phyloP scores from a whole-genome alignment of 2,888 invertebrate species.

The Plebejus melissa region DNA sequence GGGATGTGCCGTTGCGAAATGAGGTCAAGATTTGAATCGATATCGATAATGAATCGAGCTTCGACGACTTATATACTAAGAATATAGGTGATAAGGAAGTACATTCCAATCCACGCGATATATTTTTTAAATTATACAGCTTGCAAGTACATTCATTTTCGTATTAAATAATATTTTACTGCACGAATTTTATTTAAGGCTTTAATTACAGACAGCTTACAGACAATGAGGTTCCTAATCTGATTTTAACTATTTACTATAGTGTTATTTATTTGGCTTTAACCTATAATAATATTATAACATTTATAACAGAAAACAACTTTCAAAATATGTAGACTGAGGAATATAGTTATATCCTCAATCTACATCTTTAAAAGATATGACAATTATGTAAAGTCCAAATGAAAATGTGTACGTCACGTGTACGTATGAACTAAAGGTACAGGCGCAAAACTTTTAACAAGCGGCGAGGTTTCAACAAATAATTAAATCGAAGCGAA shows the following conservation, averaged over 20 bases:
- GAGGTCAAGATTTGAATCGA: slow-evolving; percentile 12
- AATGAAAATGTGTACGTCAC: not conserved
- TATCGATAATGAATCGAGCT: slow-evolving; percentile 1
- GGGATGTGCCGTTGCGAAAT: slow-evolving; percentile 8
- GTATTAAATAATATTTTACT: too few species aligned
- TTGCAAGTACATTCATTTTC: too few species aligned
- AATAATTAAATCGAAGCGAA: slow-evolving; percentile 24
- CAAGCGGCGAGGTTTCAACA: slow-evolving; percentile 24
- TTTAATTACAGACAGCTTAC: too few species aligned
- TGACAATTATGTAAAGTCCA: not conserved
- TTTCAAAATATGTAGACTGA: too few species aligned
- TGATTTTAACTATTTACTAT: too few species aligned
- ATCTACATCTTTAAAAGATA: not conserved
- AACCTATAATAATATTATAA: too few species aligned
- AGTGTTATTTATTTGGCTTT: too few species aligned
- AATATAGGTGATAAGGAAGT: not conserved
- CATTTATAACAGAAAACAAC: too few species aligned
- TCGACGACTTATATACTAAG: not conserved
- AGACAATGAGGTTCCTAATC: too few species aligned
- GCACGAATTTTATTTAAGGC: too few species aligned
- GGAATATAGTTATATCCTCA: too few species aligned
- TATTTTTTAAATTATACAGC: too few species aligned
- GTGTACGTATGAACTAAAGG: not conserved
- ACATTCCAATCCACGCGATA: not conserved
- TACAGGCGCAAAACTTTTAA: slow-evolving; percentile 23